phyloP scores from a whole-genome alignment of 2,113 vertebrate species.

The Phoenicopterus ruber region DNA sequence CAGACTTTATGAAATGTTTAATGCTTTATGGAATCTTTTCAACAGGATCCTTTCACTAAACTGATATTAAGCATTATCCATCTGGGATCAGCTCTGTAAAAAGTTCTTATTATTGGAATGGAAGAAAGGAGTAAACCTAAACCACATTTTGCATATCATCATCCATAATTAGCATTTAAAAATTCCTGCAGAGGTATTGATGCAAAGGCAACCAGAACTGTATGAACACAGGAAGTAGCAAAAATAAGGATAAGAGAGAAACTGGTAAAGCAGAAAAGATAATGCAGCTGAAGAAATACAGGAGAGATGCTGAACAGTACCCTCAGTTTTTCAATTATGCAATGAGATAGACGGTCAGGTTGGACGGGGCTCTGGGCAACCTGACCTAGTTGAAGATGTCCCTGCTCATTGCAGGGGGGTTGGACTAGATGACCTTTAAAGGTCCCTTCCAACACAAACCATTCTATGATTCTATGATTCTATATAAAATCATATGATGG shows the following conservation, averaged over 20 bases:
- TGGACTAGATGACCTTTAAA: not conserved
- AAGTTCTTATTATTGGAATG: not conserved
- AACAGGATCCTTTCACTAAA: not conserved
- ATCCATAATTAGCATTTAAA: not conserved
- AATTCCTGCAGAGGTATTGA: not conserved
- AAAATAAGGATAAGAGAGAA: not conserved
- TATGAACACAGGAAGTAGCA: not conserved
- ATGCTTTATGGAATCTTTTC: not conserved
- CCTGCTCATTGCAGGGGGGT: rapidly evolving
- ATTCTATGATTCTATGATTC: not conserved
- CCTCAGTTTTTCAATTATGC: not conserved
- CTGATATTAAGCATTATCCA: not conserved
- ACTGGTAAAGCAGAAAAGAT: not conserved
- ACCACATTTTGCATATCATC: not conserved
- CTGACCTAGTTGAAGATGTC: not conserved
- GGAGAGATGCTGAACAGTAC: not conserved
- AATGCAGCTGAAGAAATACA: not conserved
- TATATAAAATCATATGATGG: not conserved
- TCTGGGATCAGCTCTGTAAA: not conserved
- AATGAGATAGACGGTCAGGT: not conserved
- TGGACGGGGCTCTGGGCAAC: not conserved
- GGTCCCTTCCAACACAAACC: not conserved
- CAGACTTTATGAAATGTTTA: not conserved
- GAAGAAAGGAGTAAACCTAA: not conserved
- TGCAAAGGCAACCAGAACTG: not conserved